Conservation (phyloP, 35 echinoderm and acorn worm species). For the Apostichopus parvimensis region DNA sequence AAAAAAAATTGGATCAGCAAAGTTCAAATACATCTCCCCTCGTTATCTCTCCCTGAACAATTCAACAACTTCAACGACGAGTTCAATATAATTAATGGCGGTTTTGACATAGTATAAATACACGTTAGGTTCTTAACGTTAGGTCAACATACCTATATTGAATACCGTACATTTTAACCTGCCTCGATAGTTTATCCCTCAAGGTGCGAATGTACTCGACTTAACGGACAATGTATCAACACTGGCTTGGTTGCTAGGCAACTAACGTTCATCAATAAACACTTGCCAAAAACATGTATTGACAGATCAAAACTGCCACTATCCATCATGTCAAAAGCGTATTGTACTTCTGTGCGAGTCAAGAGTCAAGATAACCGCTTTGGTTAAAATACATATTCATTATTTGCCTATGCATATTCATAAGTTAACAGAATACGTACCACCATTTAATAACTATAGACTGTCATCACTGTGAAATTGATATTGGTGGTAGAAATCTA, state of each 20-base stretch:
- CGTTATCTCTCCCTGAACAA: neutral
- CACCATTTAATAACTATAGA: neutral
- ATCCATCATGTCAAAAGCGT: neutral
- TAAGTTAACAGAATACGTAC: neutral
- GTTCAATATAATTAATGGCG: neutral
- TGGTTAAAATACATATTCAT: too few relatives aligned
- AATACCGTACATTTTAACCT: neutral
- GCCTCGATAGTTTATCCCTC: neutral
- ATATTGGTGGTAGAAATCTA: neutral
- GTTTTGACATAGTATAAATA: neutral
- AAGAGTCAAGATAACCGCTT: neutral
- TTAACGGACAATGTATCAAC: conserved; percentile 30
- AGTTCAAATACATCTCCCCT: neutral
- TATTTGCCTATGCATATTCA: neutral
- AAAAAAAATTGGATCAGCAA: neutral
- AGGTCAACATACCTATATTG: neutral
- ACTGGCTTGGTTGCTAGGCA: conserved; percentile 8
- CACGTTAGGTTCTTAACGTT: conserved; percentile 8
- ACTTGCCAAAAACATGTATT: conserved; percentile 18
- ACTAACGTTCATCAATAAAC: conserved; percentile 27
- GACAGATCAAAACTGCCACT: neutral
- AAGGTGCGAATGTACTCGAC: conserved; percentile 15
- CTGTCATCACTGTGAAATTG: neutral
- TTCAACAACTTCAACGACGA: conserved; percentile 5
- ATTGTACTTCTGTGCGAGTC: neutral